Base-by-base conservation (phyloP, 2,113 vertebrate species). In the Pterocles orientalis region DNA sequence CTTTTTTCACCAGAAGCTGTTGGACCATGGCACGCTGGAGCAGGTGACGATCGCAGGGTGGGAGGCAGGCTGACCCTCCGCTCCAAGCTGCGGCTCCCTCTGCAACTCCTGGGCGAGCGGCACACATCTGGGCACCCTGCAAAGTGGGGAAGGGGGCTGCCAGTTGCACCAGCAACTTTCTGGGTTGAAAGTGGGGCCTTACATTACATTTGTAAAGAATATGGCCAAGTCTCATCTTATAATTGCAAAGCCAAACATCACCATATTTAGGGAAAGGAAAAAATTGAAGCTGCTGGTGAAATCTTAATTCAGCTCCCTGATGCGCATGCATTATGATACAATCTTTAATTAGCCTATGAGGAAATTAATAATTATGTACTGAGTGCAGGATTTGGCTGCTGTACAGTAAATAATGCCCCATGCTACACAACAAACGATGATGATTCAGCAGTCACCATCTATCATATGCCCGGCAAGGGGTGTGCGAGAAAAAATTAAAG, bases 291-390 rank as follows among this genome's bases (percentile, higher is more conserved):
- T 76, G 65, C 57, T 85, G 61, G 33, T 43, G 29, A 82, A 95
- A 84, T 43, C 70, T 82, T 70, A 82, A 68, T 75, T 93, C 90
- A 51, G 33, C 24, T 90, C 58, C 78, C 85, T 65, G 87, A 61
- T 88, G 61, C 2, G 6, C 1, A 0, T 57, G 78, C 66, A 77
- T 76, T 85, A 60, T 25, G 95, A 95, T 93, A 96, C 20, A 43
- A 96, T 92, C 92, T 95, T 94, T 96, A 96, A 96, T 97, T 95
- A 95, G 79, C 41, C 50, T 2, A 69, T 14, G 33, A 95, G 88
- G 95, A 96, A 95, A 95, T 96, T 90, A 96, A 90, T 90, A 88
- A 92, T 93, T 88, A 87, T 41, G 66, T 85, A 72, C 70, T 45
- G 57, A 57, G 62, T 19, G 45, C 69, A 69, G 36, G 53, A 85